phyloP scores from a whole-genome alignment of 2,888 invertebrate species.

The Chironomus riparius region DNA sequence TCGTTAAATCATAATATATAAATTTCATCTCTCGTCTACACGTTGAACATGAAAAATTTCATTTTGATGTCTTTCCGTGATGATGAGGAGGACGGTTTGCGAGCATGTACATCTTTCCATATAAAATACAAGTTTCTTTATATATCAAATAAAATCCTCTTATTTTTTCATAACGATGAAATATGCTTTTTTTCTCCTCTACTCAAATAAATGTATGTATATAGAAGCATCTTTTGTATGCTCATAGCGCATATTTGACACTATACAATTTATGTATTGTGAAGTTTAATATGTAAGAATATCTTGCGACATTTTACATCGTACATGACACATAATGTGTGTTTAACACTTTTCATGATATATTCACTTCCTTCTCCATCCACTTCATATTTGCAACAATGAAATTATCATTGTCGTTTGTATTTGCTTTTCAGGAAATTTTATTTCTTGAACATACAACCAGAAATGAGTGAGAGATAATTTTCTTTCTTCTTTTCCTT shows the following conservation, averaged over 20 bases:
- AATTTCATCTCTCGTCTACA: not conserved
- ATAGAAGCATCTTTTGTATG: not conserved
- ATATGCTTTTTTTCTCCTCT: slow-evolving; percentile 20
- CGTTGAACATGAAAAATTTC: slow-evolving; percentile 5
- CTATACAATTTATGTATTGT: not conserved
- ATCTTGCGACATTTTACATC: not conserved
- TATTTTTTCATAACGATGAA: slow-evolving; percentile 14
- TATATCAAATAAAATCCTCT: slow-evolving; percentile 11
- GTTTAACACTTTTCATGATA: slow-evolving; percentile 26
- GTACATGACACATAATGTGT: slow-evolving; percentile 14
- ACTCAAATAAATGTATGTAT: too few species aligned
- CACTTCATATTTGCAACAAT: not conserved
- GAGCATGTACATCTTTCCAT: not conserved
- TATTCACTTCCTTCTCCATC: not conserved
- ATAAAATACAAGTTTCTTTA: not conserved
- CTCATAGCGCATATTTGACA: slow-evolving; percentile 13
- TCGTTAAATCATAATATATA: slow-evolving; percentile 24
- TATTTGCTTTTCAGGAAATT: not conserved
- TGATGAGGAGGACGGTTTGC: not conserved
- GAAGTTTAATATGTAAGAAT: not conserved
- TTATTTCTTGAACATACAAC: not conserved
- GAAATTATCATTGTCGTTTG: not conserved
- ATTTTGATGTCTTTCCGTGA: slow-evolving; percentile 20
- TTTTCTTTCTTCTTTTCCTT: not conserved
- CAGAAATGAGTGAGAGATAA: not conserved